Conservation (phyloP, 2,113 vertebrate species). For the Nothocercus julius region DNA sequence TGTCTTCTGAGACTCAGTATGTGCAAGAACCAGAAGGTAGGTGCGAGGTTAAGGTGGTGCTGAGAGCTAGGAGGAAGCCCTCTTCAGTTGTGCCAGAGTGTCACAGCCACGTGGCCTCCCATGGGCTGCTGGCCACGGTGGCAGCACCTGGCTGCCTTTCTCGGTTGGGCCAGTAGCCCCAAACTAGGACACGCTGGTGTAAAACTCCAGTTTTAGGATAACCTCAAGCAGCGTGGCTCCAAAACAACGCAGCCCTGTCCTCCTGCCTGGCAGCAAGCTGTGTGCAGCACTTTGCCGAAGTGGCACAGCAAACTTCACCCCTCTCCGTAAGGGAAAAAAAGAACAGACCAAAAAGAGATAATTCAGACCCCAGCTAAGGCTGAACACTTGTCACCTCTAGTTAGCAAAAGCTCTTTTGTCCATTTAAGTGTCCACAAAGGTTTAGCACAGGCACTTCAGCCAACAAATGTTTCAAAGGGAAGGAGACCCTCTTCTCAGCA, state of each 20-base stretch:
- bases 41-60: not conserved
- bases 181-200: not conserved
- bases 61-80: not conserved
- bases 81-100: not conserved
- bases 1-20: not conserved
- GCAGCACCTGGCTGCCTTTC: not conserved
- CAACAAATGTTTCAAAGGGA: not conserved
- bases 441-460: not conserved
- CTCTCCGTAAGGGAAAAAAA: not conserved
- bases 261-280: not conserved
- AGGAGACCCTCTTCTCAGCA: not conserved
- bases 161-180: not conserved
- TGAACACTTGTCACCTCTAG: not conserved
- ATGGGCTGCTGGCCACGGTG: not conserved
- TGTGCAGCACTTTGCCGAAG: not conserved
- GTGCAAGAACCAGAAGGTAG: not conserved
- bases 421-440: not conserved
- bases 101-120: not conserved
- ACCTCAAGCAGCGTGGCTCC: not conserved
- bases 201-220: not conserved
- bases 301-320: not conserved
- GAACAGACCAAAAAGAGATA: not conserved
- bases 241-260: not conserved
- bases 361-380: not conserved
- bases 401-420: conserved; percentile 8